Conservation (phyloP, 2,113 vertebrate genomes). For the Leucoraja erinaceus region DNA sequence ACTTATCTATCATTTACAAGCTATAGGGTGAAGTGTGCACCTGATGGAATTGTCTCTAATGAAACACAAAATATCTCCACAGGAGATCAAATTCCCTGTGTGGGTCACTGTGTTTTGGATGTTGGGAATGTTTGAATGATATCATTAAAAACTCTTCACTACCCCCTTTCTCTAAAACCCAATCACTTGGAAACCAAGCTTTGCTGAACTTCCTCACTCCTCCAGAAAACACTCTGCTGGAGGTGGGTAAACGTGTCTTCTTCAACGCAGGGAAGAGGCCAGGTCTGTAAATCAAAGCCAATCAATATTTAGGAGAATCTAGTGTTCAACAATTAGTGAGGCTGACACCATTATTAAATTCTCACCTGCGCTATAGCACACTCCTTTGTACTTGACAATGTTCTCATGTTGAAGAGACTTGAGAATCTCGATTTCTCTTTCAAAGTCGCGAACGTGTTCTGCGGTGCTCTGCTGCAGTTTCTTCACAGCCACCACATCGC, state of each 20-base stretch:
- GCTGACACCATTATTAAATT: background rate
- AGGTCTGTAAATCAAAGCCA: background rate
- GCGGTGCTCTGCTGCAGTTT: constrained; percentile 93
- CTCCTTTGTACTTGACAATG: constrained; percentile 95
- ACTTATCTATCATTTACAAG: background rate
- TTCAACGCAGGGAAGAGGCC: too few species aligned
- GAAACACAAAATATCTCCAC: background rate
- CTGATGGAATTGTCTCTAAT: background rate
- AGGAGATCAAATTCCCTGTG: background rate
- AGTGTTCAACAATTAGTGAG: background rate
- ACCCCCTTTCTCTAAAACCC: background rate
- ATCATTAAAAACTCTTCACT: background rate
- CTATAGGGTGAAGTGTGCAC: background rate
- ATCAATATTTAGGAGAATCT: background rate
- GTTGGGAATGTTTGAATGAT: background rate
- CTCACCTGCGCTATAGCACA: constrained; percentile 91
- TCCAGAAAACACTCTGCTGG: background rate
- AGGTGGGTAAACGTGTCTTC: too few species aligned
- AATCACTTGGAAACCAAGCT: background rate
- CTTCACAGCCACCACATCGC: constrained; percentile 93
- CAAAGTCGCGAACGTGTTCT: constrained; percentile 87
- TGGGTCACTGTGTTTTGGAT: background rate
- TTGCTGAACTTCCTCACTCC: background rate
- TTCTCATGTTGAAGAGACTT: constrained; percentile 95
- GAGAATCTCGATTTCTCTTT: constrained; percentile 94